phyloP scores from a whole-genome alignment of 2,113 vertebrate species.

The Mystacornis crossleyi region DNA sequence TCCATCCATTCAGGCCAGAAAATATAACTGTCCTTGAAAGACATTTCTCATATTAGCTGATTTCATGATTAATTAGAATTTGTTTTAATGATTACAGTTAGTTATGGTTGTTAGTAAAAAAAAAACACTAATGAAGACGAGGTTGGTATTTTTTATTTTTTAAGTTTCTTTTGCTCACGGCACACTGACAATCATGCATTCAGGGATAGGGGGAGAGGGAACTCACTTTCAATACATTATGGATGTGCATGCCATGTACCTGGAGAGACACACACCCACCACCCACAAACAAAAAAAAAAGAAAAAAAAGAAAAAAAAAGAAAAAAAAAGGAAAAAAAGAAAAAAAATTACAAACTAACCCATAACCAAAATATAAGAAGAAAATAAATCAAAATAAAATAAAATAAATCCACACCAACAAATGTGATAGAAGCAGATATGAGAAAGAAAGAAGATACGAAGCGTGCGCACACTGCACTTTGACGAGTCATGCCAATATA shows the following conservation, averaged over 20 bases:
- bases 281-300: slow-evolving; percentile 36
- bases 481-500: slow-evolving; percentile 69
- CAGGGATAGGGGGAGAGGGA: slow-evolving; percentile 63
- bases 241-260: slow-evolving; percentile 84
- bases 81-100: slow-evolving; percentile 72
- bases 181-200: slow-evolving; percentile 87
- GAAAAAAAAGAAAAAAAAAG: neutral
- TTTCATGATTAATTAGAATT: slow-evolving; percentile 69
- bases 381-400: neutral
- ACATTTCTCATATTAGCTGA: slow-evolving; percentile 65
- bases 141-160: slow-evolving; percentile 80
- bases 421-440: slow-evolving; percentile 32
- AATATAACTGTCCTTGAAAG: slow-evolving; percentile 82
- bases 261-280: slow-evolving; percentile 44
- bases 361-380: neutral
- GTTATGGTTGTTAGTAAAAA: slow-evolving; percentile 85
- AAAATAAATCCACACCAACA: slow-evolving; percentile 27
- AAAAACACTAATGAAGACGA: slow-evolving; percentile 82
- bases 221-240: slow-evolving; percentile 74
- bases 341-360: neutral
- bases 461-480: slow-evolving; percentile 68
- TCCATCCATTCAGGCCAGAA: slow-evolving; percentile 90
- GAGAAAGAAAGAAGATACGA: slow-evolving; percentile 38
- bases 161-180: slow-evolving; percentile 66
- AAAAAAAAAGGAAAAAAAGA: neutral